phyloP scores from a whole-genome alignment of 2,888 invertebrate genomes.

The Buathra laborator region DNA sequence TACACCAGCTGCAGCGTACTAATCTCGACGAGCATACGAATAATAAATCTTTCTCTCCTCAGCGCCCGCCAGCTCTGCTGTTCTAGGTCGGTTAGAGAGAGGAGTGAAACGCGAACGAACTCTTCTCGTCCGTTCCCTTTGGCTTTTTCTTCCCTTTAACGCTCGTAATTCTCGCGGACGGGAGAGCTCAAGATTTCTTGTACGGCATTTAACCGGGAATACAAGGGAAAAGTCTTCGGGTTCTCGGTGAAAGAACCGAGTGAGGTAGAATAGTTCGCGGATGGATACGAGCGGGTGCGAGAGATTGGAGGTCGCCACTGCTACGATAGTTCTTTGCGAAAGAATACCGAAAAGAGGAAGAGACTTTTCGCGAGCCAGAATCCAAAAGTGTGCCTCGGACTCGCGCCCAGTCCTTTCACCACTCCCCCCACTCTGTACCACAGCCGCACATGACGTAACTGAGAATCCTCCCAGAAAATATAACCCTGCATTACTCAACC shows the following conservation, averaged over 20 bases:
- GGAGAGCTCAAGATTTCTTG: conserved; percentile 71
- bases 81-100: conserved; percentile 45
- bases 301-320: conserved; percentile 44
- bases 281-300: conserved; percentile 60
- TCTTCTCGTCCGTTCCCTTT: conserved; percentile 49
- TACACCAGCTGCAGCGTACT: conserved; percentile 59
- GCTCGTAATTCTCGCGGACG: conserved; percentile 68
- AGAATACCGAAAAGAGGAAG: conserved; percentile 41
- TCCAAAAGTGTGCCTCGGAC: conserved; percentile 51
- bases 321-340: conserved; percentile 22
- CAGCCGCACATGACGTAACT: conserved; percentile 28
- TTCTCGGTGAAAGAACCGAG: conserved; percentile 7
- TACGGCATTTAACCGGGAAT: conserved; percentile 68
- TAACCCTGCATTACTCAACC: conserved; percentile 79
- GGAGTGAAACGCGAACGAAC: conserved; percentile 30
- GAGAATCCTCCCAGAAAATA: conserved; percentile 74
- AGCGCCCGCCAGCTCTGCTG: conserved; percentile 44
- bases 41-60: conserved; percentile 68
- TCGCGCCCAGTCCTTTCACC: conserved; percentile 23
- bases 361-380: conserved; percentile 51
- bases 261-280: conserved; percentile 42
- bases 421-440: not conserved
- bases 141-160: conserved; percentile 62
- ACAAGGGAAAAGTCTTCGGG: conserved; percentile 66
- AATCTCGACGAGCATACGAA: conserved; percentile 65